Evolutionary conservation across 2,797 vertebrate genomes (phyloP), one percentile per base, ranked within the genome.

Genomic region (Nannoperca australis): DNA sequence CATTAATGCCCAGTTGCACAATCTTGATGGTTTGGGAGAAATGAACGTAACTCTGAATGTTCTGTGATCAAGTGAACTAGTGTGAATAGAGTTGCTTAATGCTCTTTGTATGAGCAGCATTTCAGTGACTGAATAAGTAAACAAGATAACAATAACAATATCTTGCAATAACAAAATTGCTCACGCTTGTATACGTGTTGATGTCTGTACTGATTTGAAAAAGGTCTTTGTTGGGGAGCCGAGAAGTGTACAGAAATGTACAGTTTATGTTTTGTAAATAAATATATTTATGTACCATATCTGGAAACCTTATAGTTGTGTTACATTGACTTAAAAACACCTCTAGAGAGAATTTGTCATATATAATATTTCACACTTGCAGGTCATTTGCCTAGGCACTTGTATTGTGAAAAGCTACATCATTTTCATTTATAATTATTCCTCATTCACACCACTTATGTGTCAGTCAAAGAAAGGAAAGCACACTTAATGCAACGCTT

Each of bases 181-280:
- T 78, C 15, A 36, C 30, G 53, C 30, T 67, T 61, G 56, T 72
- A 20, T 66, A 76, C 45, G 59, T 88, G 63, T 81, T 76, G 7
- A 67, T 64, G 64, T 63, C 61, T 72, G 64, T 75, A 30, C 42
- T 64, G 54, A 45, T 78, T 70, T 62, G 18, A 69, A 45, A 62
- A 5, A 0, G 15, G 34, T 79, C 3, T 67, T 67, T 73, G 58
- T 62, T 30, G 0, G 69, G 72, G 65, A 76, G 61, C 50, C 38
- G 22, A 54, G 34, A 79, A 24, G 71, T 78, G 72, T 75, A 85
- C 75, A 81, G 70, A 84, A 78, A 81, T 89, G 58, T 89, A 83
- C 22, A 86, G 30, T 77, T 54, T 78, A 78, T 82, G 70, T 91
- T 91, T 86, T 94, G 93, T 94, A 92, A 90, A 93, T 94, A 92